Percentiles rank a stretch among this genome's conserved stretches.
Conservation (phyloP, 2,113 vertebrate species). For the Colinus virginianus region DNA sequence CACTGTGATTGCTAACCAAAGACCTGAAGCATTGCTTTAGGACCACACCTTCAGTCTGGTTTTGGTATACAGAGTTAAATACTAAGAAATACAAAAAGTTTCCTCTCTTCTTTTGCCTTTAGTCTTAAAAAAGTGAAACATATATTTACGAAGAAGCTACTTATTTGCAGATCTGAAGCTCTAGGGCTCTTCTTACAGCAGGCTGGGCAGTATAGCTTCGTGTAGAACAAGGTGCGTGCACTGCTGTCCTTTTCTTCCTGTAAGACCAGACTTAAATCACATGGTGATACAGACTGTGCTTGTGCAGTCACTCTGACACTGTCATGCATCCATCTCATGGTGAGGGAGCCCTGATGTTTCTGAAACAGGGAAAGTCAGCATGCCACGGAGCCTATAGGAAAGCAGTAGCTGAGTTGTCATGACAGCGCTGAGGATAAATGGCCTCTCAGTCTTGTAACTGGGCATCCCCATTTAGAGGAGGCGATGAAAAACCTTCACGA, state of each 20-base stretch:
- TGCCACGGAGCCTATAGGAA: rapidly evolving
- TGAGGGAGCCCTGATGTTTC: background rate
- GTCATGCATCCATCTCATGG: background rate
- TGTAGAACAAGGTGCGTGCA: background rate
- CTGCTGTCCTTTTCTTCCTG: background rate
- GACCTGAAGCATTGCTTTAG: background rate
- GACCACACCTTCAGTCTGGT: background rate
- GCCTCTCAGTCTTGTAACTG: background rate
- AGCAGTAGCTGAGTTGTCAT: background rate
- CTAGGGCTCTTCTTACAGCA: background rate
- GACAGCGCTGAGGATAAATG: background rate
- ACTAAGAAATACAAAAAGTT: background rate
- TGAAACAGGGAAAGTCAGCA: background rate
- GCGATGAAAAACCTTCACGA: background rate
- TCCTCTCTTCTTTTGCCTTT: background rate
- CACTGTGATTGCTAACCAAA: background rate
- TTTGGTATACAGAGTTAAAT: background rate
- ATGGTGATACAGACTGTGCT: background rate
- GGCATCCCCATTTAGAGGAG: background rate
- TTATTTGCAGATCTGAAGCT: background rate
- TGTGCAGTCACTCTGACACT: background rate
- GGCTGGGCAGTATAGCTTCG: rapidly evolving
- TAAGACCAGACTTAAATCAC: background rate
- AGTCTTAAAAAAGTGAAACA: background rate
- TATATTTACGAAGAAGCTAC: background rate